Evolutionary conservation across 2,797 vertebrate genomes (phyloP).

Genomic region (Girardinus metallicus): DNA sequence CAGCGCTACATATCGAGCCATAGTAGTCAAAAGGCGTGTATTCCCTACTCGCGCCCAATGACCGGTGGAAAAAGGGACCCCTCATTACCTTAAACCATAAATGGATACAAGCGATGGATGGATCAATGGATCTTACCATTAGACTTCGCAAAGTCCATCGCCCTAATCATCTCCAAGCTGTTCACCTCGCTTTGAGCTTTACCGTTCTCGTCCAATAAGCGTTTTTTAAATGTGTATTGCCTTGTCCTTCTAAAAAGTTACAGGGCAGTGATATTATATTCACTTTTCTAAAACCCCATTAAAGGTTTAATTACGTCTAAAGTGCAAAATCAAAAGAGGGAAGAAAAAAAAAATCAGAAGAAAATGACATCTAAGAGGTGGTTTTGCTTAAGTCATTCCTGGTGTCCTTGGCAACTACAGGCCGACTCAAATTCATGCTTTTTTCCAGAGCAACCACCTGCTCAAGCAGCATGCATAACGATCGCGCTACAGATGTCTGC

Average conservation of each 20-base stretch:
- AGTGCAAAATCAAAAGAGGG: not conserved
- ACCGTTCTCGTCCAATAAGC: not conserved
- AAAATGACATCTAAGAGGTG: not conserved
- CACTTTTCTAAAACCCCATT: not conserved
- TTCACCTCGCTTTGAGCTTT: not conserved
- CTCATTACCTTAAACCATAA: not conserved
- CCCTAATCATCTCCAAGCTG: not conserved
- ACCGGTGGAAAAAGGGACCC: not conserved
- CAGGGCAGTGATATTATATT: not conserved
- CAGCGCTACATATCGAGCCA: not conserved
- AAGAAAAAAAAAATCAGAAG: not conserved
- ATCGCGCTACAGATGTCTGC: not conserved
- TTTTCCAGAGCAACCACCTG: not conserved
- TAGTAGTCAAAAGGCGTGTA: not conserved
- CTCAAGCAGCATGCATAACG: not conserved
- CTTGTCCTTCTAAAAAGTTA: not conserved
- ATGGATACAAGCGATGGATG: not conserved
- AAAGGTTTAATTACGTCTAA: not conserved
- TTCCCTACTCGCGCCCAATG: not conserved
- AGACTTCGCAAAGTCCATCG: not conserved
- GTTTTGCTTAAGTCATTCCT: not conserved
- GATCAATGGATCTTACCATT: not conserved
- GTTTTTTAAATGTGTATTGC: not conserved
- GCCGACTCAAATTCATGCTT: not conserved
- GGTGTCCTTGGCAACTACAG: not conserved